These are phyloP conservation scores for Thysanoteuthis rhombus DNA, from an alignment of 2,888 invertebrate genomes.

Conservation along the genomic window DNA sequence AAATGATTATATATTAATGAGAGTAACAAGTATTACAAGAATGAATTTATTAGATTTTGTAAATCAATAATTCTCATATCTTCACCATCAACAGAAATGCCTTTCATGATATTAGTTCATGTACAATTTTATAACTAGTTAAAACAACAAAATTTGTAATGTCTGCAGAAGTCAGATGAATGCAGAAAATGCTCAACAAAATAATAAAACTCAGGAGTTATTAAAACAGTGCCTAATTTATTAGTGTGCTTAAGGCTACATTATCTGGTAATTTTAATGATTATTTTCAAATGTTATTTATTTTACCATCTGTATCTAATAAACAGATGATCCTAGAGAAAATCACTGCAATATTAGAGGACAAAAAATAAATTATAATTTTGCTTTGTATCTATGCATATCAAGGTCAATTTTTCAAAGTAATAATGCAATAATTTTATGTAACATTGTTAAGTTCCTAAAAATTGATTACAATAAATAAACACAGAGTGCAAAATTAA, in stretches of 20 bases:
- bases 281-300: background rate
- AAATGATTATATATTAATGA: background rate
- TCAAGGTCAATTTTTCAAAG: background rate
- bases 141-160: background rate
- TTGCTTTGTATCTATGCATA: background rate
- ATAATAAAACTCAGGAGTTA: background rate
- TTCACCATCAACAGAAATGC: background rate
- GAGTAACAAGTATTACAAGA: background rate
- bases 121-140: background rate
- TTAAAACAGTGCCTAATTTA: background rate
- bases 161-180: background rate
- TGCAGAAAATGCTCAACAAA: background rate
- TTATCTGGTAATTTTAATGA: background rate
- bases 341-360: background rate
- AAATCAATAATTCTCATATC: background rate
- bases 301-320: background rate
- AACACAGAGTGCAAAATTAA: background rate
- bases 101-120: background rate
- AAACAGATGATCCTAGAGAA: background rate
- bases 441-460: background rate
- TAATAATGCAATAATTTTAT: background rate
- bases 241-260: background rate
- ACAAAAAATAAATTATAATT: background rate
- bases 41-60: background rate
- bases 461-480: background rate